These are phyloP conservation scores for Scalopus aquaticus DNA, from an alignment of 2,113 vertebrate genomes.

Conservation along the genomic window DNA sequence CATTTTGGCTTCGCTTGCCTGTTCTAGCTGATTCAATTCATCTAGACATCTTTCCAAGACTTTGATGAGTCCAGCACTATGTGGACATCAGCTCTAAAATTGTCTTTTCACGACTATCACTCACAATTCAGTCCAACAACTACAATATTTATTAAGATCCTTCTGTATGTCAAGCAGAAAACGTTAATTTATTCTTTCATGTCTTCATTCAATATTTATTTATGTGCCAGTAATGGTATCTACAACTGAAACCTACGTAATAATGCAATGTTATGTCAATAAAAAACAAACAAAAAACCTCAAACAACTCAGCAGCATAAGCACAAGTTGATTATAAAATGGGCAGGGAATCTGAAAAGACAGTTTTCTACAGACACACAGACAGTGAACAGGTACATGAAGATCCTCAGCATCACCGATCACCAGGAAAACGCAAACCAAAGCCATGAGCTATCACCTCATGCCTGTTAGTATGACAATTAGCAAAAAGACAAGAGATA, in stretches of 20 bases:
- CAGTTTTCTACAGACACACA: neutral
- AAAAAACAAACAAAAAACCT: neutral
- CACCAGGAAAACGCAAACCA: neutral
- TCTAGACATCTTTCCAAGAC: neutral
- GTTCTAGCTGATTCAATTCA: neutral
- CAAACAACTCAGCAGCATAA: neutral
- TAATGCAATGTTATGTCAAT: no score
- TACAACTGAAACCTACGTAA: neutral
- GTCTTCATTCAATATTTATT: conserved; percentile 31
- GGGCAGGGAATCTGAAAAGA: neutral
- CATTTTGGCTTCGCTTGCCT: neutral
- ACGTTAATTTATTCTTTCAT: neutral
- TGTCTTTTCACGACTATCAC: conserved; percentile 8
- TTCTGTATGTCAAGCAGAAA: neutral
- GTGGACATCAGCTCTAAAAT: neutral
- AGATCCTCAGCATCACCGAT: neutral
- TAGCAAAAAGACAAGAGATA: neutral
- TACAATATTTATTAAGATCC: neutral
- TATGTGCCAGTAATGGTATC: neutral
- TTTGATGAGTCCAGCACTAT: neutral
- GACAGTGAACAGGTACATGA: neutral
- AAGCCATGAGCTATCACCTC: neutral
- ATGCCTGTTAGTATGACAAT: neutral
- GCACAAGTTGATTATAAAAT: neutral
- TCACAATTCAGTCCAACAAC: conserved; percentile 31